Percentiles rank a stretch among this genome's conserved stretches.
Conservation (phyloP, 2,113 vertebrate species). For the Lasiurus borealis region DNA sequence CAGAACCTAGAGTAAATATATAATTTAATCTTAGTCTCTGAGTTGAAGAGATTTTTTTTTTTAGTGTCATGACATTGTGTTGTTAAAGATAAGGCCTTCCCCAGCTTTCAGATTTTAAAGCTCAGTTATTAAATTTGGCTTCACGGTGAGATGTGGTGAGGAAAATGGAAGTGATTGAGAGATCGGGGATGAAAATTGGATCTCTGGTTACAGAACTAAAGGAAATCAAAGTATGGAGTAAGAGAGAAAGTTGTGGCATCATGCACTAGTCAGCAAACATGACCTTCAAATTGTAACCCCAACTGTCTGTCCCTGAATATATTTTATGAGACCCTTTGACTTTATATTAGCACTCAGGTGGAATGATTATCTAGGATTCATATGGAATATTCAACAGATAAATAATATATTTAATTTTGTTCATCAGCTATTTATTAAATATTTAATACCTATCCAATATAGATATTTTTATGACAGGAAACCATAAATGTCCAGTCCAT, state of each 20-base stretch:
- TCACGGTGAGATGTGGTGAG: not conserved
- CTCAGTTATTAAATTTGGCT: not conserved
- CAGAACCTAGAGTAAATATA: not conserved
- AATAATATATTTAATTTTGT: not conserved
- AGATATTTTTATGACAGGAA: not conserved
- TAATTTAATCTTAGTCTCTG: not conserved
- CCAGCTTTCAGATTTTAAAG: conserved; percentile 8
- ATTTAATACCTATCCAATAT: not conserved
- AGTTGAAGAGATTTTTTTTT: not conserved
- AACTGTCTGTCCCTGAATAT: not conserved
- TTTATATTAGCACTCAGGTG: not conserved
- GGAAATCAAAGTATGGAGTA: not conserved
- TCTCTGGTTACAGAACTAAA: not conserved
- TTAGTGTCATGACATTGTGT: not conserved
- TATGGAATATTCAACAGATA: not conserved
- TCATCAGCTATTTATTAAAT: not conserved
- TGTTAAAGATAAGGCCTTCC: not conserved
- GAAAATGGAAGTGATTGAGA: not conserved
- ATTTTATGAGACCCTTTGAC: not conserved
- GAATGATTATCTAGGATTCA: not conserved
- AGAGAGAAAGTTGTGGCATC: not conserved
- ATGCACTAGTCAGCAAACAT: not conserved
- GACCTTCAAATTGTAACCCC: not conserved
- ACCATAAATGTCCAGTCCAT: not conserved
- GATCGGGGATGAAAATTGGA: not conserved